These are phyloP conservation scores for Eurosta solidaginis DNA, from an alignment of 1,140 invertebrate genomes.

Conservation along the genomic window DNA sequence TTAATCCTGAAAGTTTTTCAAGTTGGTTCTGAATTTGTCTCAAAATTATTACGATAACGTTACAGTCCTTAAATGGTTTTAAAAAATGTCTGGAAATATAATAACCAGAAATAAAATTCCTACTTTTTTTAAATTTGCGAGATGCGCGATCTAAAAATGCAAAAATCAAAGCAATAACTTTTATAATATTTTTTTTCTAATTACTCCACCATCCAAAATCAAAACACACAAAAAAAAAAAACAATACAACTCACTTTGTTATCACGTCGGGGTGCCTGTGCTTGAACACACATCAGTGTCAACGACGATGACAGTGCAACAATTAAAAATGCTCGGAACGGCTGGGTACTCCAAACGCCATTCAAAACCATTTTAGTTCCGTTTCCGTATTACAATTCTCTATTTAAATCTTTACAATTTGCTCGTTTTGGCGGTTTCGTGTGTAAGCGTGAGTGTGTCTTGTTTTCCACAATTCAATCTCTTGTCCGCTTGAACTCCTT, in stretches of 20 bases:
- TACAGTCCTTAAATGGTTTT: no score
- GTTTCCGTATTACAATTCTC: neutral
- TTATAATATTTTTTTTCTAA: neutral
- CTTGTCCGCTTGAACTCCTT: neutral
- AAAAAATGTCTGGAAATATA: no score
- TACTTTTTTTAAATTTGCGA: no score
- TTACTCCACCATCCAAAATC: slow-evolving; percentile 40
- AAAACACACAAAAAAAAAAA: slow-evolving; percentile 35
- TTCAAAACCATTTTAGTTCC: slow-evolving; percentile 56
- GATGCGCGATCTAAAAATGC: no score
- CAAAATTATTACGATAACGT: no score
- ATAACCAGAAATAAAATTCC: no score
- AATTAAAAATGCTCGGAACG: slow-evolving; percentile 51
- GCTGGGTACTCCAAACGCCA: slow-evolving; percentile 42
- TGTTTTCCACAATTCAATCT: neutral
- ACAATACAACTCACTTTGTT: slow-evolving; percentile 45
- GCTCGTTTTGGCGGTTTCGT: neutral
- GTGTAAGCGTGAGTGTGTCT: neutral
- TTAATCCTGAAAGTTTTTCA: no score
- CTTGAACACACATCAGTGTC: slow-evolving; percentile 45
- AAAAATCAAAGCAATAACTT: no score
- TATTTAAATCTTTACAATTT: neutral
- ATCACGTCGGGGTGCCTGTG: slow-evolving; percentile 50
- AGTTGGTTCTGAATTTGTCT: no score
- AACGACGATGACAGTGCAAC: slow-evolving; percentile 49